phyloP scores from a whole-genome alignment of 2,113 vertebrate species.

The Elgaria multicarinata region DNA sequence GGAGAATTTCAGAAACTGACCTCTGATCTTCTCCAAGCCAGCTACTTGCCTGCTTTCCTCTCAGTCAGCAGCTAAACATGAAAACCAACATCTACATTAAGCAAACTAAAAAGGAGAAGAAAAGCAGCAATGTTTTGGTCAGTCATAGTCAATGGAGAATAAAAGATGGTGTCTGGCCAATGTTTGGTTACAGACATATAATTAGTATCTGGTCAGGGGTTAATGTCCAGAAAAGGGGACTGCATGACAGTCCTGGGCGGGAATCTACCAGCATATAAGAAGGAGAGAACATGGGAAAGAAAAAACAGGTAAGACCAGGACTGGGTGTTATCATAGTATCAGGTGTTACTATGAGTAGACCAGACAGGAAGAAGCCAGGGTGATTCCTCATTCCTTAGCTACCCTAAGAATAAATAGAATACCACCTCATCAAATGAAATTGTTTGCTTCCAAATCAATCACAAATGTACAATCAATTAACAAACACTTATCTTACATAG shows the following conservation, averaged over 20 bases:
- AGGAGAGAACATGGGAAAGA: neutral
- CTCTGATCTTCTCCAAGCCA: slow-evolving; percentile 10
- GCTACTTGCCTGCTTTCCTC: slow-evolving; percentile 1
- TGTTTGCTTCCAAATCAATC: neutral
- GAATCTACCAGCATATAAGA: neutral
- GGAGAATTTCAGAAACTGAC: slow-evolving; percentile 30
- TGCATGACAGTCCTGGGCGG: neutral
- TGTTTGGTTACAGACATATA: neutral
- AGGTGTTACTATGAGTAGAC: neutral
- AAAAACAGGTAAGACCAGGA: neutral
- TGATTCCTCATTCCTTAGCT: neutral
- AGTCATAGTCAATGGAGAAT: neutral
- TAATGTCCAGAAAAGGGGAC: neutral
- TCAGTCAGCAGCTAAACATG: neutral
- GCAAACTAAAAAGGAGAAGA: neutral
- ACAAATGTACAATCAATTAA: neutral
- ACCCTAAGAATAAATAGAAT: neutral
- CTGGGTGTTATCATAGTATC: neutral
- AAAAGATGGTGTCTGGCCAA: neutral
- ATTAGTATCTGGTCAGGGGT: neutral
- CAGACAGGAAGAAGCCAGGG: neutral
- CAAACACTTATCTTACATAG: neutral
- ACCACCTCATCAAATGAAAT: neutral
- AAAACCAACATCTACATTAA: neutral
- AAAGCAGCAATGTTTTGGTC: neutral